Evolutionary conservation across 2,113 vertebrate species (phyloP).

Genomic region (Erpornis zantholeuca): DNA sequence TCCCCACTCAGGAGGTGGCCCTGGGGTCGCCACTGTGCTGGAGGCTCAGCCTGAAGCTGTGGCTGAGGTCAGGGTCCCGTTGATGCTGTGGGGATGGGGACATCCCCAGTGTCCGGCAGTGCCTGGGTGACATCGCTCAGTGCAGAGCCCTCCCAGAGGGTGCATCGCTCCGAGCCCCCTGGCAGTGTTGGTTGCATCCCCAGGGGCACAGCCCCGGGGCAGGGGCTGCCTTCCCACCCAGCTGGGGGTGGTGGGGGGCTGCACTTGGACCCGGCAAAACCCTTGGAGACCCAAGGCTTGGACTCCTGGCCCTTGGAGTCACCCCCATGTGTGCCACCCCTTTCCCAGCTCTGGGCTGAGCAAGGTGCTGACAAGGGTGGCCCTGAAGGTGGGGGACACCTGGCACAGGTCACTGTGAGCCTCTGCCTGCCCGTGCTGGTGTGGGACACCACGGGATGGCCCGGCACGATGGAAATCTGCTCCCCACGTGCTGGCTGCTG

Average conservation of each 20-base stretch:
- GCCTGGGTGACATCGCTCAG: fast-evolving
- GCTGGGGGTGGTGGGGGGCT: background rate
- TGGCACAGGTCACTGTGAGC: background rate
- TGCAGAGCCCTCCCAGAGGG: background rate
- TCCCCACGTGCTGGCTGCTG: background rate
- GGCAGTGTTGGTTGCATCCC: background rate
- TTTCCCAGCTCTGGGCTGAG: background rate
- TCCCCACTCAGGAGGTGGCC: background rate
- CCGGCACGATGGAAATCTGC: background rate
- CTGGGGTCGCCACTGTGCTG: fast-evolving
- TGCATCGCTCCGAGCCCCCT: fast-evolving
- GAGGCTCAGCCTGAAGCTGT: background rate
- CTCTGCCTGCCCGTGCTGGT: fast-evolving
- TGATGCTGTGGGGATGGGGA: fast-evolving
- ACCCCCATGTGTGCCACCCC: background rate
- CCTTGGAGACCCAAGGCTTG: background rate
- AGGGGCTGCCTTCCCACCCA: background rate
- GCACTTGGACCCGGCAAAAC: background rate
- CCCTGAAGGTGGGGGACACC: background rate
- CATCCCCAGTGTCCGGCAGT: background rate
- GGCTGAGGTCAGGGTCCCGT: background rate
- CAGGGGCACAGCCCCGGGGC: fast-evolving
- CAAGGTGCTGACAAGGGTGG: background rate
- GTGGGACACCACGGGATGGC: background rate
- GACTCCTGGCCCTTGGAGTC: background rate